phyloP scores from a whole-genome alignment of 2,113 vertebrate species.

The Otolemur garnettii region DNA sequence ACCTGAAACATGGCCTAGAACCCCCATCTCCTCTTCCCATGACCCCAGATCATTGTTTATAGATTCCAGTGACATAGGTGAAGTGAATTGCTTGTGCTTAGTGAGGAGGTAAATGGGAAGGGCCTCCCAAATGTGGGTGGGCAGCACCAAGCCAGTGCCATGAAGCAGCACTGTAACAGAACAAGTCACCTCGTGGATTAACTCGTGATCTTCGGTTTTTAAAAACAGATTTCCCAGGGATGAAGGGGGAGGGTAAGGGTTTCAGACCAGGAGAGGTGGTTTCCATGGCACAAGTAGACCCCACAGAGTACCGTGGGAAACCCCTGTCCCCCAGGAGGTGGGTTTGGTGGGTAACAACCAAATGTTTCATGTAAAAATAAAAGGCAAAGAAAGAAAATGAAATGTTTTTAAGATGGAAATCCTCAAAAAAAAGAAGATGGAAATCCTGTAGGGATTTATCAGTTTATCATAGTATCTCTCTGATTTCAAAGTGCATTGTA shows the following conservation, averaged over 20 bases:
- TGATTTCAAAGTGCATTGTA: conserved; percentile 39
- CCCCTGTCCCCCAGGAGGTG: not conserved
- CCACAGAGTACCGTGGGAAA: not conserved
- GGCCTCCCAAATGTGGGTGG: not conserved
- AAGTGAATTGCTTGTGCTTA: not conserved
- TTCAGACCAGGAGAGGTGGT: not conserved
- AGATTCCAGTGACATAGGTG: not conserved
- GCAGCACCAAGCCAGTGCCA: not conserved
- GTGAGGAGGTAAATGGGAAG: not conserved
- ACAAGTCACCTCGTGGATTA: not conserved
- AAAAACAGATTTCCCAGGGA: not conserved
- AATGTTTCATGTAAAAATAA: conserved; percentile 7
- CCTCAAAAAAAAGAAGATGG: no score
- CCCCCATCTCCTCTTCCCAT: not conserved
- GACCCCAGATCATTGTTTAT: not conserved
- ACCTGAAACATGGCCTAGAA: not conserved
- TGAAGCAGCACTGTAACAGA: not conserved
- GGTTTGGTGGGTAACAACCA: not conserved
- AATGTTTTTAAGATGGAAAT: conserved; percentile 14
- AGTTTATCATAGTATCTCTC: conserved; percentile 26
- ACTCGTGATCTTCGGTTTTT: not conserved
- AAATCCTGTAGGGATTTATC: no score
- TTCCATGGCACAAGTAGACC: not conserved
- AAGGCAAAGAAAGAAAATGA: not conserved
- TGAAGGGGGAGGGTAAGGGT: not conserved